Base-by-base conservation (phyloP, 92 coral and sea anemone species). In the Porites lobata region DNA sequence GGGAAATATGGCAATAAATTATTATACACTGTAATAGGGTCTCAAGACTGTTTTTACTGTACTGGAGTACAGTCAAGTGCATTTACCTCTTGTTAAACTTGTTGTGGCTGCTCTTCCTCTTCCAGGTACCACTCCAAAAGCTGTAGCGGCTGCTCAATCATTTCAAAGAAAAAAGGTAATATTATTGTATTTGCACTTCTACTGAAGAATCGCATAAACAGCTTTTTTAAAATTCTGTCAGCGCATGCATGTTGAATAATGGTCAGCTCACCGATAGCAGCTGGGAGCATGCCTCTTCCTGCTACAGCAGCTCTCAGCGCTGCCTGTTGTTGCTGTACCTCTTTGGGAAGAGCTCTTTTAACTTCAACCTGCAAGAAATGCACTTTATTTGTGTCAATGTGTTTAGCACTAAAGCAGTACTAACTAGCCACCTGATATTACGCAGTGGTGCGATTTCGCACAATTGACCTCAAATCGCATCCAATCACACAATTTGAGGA, bases 301-400 rank as follows among this genome's bases (percentile, higher is more conserved):
- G 96, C 98, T 47, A 92, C 91, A 51, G 93, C 95, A 29, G 98
- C 98, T 47, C 96, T 82, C 24, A 95, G 82, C 0, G 96, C 96
- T 51, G 99, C 99, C 75, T 97, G 99, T 75, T 97, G 99, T 57
- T 95, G 98, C 73, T 95, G 98, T 3, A 95, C 91, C 69, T 97
- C 99, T 75, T 97, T 97, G 0, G 99, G 95, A 76, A 97, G 92
- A 26, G 99, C 99, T 80, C 98, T 88, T 70, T 97, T 97, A 57
- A 97, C 99, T 85, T 97, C 99, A 81, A 97, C 99, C 98, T 96
- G 83, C 9, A 77, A 13, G 20, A 72, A 52, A n/a, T 75, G 3
- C 59, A 84, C 29, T 19, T 57, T n/a, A 38, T 38, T 38, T 38
- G 47, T 38, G 47, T 38, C 47, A 38, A 3, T 38, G 47, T 4